Evolutionary conservation across 2,113 vertebrate genomes (phyloP).

Genomic region (Pavo muticus): DNA sequence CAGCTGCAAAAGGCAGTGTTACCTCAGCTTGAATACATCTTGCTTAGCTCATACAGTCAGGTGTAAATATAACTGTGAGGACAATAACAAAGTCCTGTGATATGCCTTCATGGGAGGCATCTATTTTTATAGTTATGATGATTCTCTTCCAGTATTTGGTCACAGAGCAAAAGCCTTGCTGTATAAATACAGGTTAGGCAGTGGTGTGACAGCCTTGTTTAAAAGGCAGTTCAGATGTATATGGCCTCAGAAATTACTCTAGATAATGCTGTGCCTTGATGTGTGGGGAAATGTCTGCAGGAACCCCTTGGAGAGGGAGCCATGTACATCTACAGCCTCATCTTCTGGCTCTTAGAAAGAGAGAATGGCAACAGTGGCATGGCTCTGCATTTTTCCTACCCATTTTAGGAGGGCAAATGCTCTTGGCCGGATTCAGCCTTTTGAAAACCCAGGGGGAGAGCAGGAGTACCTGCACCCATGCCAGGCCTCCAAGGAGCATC

Average conservation of each 20-base stretch:
- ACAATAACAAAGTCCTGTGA: slow-evolving; percentile 26
- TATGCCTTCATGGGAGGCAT: background rate
- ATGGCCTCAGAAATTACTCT: background rate
- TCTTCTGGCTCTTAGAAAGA: background rate
- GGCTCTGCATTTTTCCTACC: slow-evolving; percentile 50
- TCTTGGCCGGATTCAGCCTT: slow-evolving; percentile 25
- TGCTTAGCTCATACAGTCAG: slow-evolving; percentile 36
- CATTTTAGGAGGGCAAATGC: slow-evolving; percentile 50
- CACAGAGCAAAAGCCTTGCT: background rate
- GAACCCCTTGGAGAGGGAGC: background rate
- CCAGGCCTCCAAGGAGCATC: slow-evolving; percentile 28
- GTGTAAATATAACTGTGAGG: slow-evolving; percentile 41
- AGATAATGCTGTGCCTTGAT: background rate
- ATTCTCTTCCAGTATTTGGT: slow-evolving; percentile 17
- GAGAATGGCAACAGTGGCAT: background rate
- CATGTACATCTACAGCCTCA: background rate
- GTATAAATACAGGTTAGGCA: background rate
- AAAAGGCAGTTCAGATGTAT: background rate
- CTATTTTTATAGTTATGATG: slow-evolving; percentile 56
- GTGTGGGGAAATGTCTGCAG: background rate
- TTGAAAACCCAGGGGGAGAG: background rate
- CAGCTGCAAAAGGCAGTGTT: slow-evolving; percentile 43
- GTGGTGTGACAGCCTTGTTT: background rate
- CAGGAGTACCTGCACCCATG: background rate
- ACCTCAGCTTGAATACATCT: slow-evolving; percentile 17